These are phyloP conservation scores for Cenopis cana DNA, from an alignment of 2,888 invertebrate genomes.

Conservation along the genomic window DNA sequence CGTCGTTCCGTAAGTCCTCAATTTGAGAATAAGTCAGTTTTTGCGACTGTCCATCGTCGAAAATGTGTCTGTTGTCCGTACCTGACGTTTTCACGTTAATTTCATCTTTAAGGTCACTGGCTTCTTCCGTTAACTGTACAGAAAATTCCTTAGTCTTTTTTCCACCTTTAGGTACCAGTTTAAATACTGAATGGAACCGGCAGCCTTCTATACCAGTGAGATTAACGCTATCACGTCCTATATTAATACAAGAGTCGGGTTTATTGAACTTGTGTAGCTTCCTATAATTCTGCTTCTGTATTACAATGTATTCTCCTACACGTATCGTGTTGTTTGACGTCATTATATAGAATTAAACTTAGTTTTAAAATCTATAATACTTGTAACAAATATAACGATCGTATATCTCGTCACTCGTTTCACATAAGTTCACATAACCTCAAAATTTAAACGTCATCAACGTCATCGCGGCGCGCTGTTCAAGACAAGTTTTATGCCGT, in stretches of 20 bases:
- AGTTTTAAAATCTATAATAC: constrained; percentile 9
- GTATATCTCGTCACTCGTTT: constrained; percentile 35
- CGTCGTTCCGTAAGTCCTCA: constrained; percentile 89
- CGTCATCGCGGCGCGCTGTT: constrained; percentile 28
- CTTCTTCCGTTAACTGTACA: constrained; percentile 80
- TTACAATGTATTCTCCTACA: constrained; percentile 89
- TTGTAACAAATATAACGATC: constrained; percentile 5
- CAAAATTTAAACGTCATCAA: constrained; percentile 25
- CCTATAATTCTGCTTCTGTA: constrained; percentile 91
- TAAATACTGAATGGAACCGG: constrained; percentile 90
- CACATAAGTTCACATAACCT: constrained; percentile 41
- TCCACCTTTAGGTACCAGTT: constrained; percentile 87
- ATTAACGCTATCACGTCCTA: constrained; percentile 90
- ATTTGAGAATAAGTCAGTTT: constrained; percentile 93
- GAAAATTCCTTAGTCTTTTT: constrained; percentile 85
- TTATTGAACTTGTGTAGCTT: constrained; percentile 91
- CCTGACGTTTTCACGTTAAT: constrained; percentile 89
- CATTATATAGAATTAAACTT: constrained; percentile 17
- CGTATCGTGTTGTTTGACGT: constrained; percentile 74
- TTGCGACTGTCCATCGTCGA: constrained; percentile 92
- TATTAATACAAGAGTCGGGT: constrained; percentile 84
- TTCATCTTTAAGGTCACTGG: constrained; percentile 82
- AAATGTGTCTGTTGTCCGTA: constrained; percentile 93
- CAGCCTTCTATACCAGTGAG: constrained; percentile 88
- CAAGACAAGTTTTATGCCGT: constrained; percentile 8